These are phyloP conservation scores for Rhagoletis zephyria DNA, from an alignment of 1,140 invertebrate species.

Conservation along the genomic window DNA sequence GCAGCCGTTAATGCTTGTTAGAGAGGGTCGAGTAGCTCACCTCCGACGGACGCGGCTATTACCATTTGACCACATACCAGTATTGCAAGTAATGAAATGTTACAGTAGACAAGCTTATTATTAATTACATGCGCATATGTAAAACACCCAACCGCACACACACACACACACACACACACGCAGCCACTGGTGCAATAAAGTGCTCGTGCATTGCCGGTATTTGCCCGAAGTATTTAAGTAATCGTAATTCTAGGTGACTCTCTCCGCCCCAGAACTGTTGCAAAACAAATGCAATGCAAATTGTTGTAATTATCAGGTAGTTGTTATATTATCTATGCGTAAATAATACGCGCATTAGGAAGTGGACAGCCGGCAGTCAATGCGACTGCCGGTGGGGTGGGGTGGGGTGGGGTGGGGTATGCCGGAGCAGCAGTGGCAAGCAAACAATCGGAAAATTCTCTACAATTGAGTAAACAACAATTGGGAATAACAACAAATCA, in stretches of 20 bases:
- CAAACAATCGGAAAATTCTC: slow-evolving; percentile 28
- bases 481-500: background rate
- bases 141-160: background rate
- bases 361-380: background rate
- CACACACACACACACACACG: background rate
- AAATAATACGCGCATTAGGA: slow-evolving; percentile 5
- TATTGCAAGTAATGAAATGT: slow-evolving; percentile 14
- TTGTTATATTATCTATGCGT: background rate
- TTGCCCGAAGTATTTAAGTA: background rate
- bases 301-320: slow-evolving; percentile 27
- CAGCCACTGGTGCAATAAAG: background rate
- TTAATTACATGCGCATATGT: background rate
- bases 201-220: background rate
- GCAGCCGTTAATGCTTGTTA: slow-evolving; percentile 15
- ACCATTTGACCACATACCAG: background rate
- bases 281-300: slow-evolving; percentile 38
- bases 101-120: background rate
- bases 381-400: background rate
- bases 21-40: slow-evolving; percentile 30
- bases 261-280: background rate
- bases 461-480: background rate
- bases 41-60: background rate
- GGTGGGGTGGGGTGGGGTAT: background rate
- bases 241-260: slow-evolving; percentile 34
- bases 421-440: background rate